Base-by-base conservation (phyloP, 2,888 invertebrate genomes). In the Drosophila ezoana region DNA sequence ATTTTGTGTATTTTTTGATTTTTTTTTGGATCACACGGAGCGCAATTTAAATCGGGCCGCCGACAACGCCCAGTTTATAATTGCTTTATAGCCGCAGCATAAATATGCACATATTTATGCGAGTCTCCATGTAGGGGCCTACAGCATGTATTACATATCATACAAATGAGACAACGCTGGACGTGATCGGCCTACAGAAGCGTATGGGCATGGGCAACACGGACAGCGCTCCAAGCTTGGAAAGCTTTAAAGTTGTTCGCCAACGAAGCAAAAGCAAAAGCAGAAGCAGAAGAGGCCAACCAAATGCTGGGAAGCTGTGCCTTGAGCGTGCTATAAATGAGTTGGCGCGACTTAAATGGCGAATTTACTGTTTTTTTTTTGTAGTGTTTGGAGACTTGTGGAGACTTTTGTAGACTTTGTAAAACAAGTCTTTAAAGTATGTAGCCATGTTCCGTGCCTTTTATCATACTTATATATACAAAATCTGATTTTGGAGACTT, bases 1-100 rank as follows among this genome's bases (percentile, higher is more conserved):
- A 43, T 52, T 45, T 35, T 28, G 35, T 37, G 40, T 51, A 18
- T 38, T 40, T 28, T 33, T 57, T 20, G 11, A 10, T 43, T 45
- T 51, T 40, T 43, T 65, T 72, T 57, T 40, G 64, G 64, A 60
- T 72, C 52, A 61, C 57, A 73, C 52, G 62, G 47, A 66, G 61
- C 47, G 47, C 56, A 68, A 71, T 72, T 63, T 68, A 61, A 64
- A 74, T 68, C 63, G 59, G 44, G 48, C 57, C 43, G 49, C 58
- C 40, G 74, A 74, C 83, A 66, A 79, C 87, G 89, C 89, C 89
- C 89, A 66, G 78, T 83, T 84, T 86, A 88, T 84, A 84, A 88
- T 84, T 84, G 83, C 87, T 77, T 86, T 84, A 82, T 83, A 69
- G 89, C 77, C 75, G 60, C 64, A 72, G 68, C 58, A 71, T 72